phyloP scores from a whole-genome alignment of 1,140 invertebrate species.

The Eciton burchellii region DNA sequence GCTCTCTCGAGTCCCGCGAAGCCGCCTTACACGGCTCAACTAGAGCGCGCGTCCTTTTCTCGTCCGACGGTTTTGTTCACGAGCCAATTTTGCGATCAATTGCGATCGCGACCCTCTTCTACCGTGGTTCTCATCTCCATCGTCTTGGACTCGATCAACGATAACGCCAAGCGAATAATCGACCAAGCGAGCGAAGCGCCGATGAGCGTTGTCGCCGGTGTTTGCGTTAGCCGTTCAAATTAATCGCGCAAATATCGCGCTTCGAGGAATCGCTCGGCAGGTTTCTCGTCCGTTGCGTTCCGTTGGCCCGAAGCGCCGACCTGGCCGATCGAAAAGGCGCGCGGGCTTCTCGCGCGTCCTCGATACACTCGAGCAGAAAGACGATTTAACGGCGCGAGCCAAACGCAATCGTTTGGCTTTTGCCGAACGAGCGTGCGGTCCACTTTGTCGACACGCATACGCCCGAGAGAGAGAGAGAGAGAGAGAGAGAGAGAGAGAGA shows the following conservation, averaged over 20 bases:
- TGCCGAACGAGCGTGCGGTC: conserved; percentile 55
- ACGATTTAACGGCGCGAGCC: conserved; percentile 51
- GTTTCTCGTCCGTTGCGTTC: neutral
- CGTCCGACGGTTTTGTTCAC: conserved; percentile 60
- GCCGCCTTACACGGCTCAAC: conserved; percentile 17
- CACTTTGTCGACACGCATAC: conserved; percentile 45
- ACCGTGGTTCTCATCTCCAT: conserved; percentile 27
- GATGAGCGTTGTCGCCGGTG: no score
- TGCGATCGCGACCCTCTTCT: conserved; percentile 57
- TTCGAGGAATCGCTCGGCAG: conserved; percentile 17
- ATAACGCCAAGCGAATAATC: no score
- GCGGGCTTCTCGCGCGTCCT: neutral
- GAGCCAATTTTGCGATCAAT: conserved; percentile 65
- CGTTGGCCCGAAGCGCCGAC: neutral
- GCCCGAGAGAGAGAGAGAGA: no score
- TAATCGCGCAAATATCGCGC: conserved; percentile 8
- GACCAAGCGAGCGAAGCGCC: no score
- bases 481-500: neutral
- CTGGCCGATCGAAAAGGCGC: neutral
- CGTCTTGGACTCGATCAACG: neutral
- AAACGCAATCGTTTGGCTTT: neutral
- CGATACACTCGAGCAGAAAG: conserved; percentile 45
- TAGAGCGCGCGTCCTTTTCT: conserved; percentile 25
- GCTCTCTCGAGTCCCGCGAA: conserved; percentile 21
- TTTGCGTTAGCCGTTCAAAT: conserved; percentile 7